These are phyloP conservation scores for Steinernema hermaphroditum DNA, from an alignment of 2,888 invertebrate species.

Conservation along the genomic window DNA sequence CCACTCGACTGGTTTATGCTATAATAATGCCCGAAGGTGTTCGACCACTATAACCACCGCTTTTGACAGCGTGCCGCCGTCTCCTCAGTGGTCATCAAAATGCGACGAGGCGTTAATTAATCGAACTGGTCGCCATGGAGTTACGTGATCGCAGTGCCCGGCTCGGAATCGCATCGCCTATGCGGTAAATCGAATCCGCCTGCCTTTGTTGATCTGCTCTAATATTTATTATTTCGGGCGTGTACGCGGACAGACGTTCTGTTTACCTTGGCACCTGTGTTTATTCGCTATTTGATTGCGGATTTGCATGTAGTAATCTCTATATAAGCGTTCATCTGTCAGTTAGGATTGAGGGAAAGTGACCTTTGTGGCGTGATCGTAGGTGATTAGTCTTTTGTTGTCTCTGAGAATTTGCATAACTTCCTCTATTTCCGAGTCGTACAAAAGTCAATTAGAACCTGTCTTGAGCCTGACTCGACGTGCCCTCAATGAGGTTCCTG, in stretches of 20 bases:
- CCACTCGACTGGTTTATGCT: slow-evolving; percentile 25
- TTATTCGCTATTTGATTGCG: background rate
- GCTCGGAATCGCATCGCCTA: background rate
- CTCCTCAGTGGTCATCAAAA: slow-evolving; percentile 15
- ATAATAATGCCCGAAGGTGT: slow-evolving; percentile 31
- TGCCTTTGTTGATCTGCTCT: background rate
- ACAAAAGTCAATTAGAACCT: too few species aligned
- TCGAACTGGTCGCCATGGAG: background rate
- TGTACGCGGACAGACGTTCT: background rate
- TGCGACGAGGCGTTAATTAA: slow-evolving; percentile 27
- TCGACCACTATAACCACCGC: slow-evolving; percentile 10
- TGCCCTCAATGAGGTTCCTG: too few species aligned
- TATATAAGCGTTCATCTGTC: background rate
- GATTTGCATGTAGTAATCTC: background rate
- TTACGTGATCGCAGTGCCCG: background rate
- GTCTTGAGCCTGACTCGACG: too few species aligned
- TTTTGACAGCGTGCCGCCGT: slow-evolving; percentile 19
- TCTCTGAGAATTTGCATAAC: background rate
- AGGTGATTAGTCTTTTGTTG: background rate
- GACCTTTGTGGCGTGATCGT: too few species aligned
- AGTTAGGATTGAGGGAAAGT: background rate
- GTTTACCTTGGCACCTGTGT: background rate
- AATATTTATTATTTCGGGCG: background rate
- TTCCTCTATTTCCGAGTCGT: too few species aligned
- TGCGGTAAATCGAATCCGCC: background rate